Evolutionary conservation across 2,888 invertebrate genomes (phyloP), one percentile per base, ranked within the genome.

Genomic region (Rhagium mordax): DNA sequence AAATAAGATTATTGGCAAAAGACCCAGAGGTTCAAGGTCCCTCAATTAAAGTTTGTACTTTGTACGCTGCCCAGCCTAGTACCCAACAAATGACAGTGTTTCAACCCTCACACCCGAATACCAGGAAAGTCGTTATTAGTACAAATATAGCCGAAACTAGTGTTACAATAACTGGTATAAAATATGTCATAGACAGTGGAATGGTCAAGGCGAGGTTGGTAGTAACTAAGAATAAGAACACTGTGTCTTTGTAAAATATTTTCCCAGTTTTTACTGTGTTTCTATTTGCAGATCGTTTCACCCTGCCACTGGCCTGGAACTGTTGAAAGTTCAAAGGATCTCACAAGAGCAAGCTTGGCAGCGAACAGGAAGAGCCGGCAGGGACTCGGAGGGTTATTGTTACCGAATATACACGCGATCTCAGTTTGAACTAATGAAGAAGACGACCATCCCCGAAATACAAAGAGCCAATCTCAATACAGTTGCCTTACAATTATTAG

Each of bases 91-190:
- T 98, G 84, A 94, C 94, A 84, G 97, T 96, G 18, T 98, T 98
- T 90, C 90, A 92, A 73, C 90, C 92, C 0, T 90, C 93, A 0
- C 93, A 94, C 2, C 88, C 91, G 3, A 94, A 94, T 72, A 92
- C 92, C 16, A 90, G 99, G 67, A 99, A 99, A 89, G 93, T 99
- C 21, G 94, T 99, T 27, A 90, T 99, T 61, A 94, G 98, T 5
- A 99, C 99, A 29, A 99, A 99, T 87, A 96, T 99, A 77, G 99
- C 99, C 0, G 99, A 99, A 89, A 97, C 99, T 0, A 99, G 98
- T 2, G 92, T 99, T 27, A 99, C 99, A 0, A 98, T 99, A 81
- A 94, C 94, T 70, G 95, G 96, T 66, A 95, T 98, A 79, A 94
- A 94, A 82, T 95, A 93, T 88, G 96, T 98, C 8, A 93, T 98